Evolutionary conservation across 2,888 invertebrate species (phyloP).

Genomic region (Luperina testacea): DNA sequence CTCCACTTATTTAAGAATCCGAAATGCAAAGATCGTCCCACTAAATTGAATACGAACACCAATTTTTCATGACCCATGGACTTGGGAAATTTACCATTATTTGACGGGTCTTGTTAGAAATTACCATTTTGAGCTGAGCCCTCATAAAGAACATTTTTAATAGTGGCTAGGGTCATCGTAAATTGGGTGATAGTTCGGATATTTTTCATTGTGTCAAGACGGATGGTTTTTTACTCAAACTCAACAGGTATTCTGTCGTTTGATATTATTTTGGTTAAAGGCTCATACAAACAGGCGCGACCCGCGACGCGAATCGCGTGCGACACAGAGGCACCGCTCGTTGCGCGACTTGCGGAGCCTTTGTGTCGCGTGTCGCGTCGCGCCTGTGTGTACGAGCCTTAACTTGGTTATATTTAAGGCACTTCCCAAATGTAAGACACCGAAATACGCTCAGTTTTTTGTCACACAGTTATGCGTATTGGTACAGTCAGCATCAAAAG

Average conservation of each 20-base stretch:
- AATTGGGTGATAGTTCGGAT: not conserved
- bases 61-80: conserved; percentile 16
- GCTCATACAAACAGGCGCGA: too few species aligned
- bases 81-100: conserved; percentile 11
- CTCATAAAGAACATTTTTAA: not conserved
- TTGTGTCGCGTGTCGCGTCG: too few species aligned
- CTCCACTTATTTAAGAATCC: not conserved
- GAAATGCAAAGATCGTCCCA: conserved; percentile 8
- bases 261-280: conserved; percentile 12
- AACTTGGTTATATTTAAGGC: not conserved
- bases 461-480: too few species aligned
- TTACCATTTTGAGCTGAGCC: not conserved
- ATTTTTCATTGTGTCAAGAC: conserved; percentile 23
- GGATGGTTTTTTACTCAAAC: not conserved
- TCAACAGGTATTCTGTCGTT: conserved; percentile 27
- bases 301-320: too few species aligned
- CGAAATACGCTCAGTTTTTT: too few species aligned
- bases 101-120: conserved; percentile 17
- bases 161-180: not conserved
- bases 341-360: too few species aligned
- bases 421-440: not conserved
- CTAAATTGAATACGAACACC: conserved; percentile 17
- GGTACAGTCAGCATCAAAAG: too few species aligned
- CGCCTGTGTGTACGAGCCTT: too few species aligned
- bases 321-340: too few species aligned